phyloP scores from a whole-genome alignment of 2,113 vertebrate species.

The Anguilla rostrata region DNA sequence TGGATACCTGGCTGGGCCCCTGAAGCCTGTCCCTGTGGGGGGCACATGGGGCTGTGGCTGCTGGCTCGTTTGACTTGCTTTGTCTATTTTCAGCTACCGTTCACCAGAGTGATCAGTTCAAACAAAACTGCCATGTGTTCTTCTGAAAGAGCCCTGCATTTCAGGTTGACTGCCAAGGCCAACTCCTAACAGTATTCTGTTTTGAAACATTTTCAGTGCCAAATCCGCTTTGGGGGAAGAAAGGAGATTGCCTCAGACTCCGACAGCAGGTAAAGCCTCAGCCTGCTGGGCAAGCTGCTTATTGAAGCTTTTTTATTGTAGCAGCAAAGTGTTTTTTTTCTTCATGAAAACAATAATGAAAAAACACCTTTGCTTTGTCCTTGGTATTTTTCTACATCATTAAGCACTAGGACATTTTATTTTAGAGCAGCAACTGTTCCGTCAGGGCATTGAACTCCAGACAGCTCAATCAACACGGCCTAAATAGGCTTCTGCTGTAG shows the following conservation, averaged over 20 bases:
- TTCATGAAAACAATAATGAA: not conserved
- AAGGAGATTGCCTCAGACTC: slow-evolving; percentile 98
- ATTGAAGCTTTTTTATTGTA: not conserved
- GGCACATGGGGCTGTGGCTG: not conserved
- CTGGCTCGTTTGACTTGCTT: not conserved
- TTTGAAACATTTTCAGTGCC: slow-evolving; percentile 77
- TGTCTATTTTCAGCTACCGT: not conserved
- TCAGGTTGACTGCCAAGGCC: not conserved
- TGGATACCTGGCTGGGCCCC: too few relatives aligned
- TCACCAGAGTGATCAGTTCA: not conserved
- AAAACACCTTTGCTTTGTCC: not conserved
- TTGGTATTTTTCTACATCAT: not conserved
- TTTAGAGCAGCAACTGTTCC: not conserved
- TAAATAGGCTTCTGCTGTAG: not conserved
- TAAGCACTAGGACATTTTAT: not conserved
- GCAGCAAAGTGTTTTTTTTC: not conserved
- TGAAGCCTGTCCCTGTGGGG: too few relatives aligned
- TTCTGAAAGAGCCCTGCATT: not conserved
- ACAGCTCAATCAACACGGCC: not conserved
- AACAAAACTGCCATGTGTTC: not conserved
- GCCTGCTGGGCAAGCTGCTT: not conserved
- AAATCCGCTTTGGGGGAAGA: slow-evolving; percentile 97
- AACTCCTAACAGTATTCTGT: not conserved
- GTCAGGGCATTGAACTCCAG: not conserved
- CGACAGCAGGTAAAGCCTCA: slow-evolving; percentile 86